Evolutionary conservation across 2,797 vertebrate species (phyloP), one percentile per base, ranked within the genome.

Genomic region (Rhinophrynus dorsalis): DNA sequence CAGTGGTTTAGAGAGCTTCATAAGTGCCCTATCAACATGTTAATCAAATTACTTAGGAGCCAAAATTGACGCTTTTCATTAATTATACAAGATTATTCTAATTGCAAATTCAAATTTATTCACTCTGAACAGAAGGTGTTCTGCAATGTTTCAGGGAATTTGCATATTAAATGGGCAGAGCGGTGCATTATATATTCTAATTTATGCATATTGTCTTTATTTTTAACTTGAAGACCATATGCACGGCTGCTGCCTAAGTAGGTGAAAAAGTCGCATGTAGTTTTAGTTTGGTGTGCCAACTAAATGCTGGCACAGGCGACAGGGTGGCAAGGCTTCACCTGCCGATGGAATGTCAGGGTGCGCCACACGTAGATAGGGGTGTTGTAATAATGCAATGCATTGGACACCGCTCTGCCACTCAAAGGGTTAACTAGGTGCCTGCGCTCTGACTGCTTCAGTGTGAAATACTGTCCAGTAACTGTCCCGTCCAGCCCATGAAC

Each of bases 81-180:
- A 96, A 96, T 96, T 96, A 95, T 94, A 93, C 93, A 92, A 93
- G 93, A 96, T 95, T 92, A 95, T 91, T 92, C 93, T 95, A 96
- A 96, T 96, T 95, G 93, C 90, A 86, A 89, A 94, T 96, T 95
- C 94, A 93, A 95, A 96, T 96, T 89, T 92, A 94, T 96, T 94
- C 94, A 82, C 89, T 88, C 79, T 64, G 91, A 96, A 94, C 94
- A 96, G 95, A 95, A 95, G 95, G 94, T 93, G 94, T 93, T 94
- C 93, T 87, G 92, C 93, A 93, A 90, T 93, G 92, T 93, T 90
- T 94, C 91, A 90, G 88, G 81, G 85, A 90, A 95, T 96, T 96
- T 92, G 92, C 95, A 96, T 97, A 94, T 95, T 94, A 94, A 95
- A 95, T 94, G 93, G 95, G 91, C 89, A 88, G 90, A 80, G 87